These are phyloP conservation scores for Rachycentron canadum DNA, from an alignment of 2,797 vertebrate species.

Conservation along the genomic window DNA sequence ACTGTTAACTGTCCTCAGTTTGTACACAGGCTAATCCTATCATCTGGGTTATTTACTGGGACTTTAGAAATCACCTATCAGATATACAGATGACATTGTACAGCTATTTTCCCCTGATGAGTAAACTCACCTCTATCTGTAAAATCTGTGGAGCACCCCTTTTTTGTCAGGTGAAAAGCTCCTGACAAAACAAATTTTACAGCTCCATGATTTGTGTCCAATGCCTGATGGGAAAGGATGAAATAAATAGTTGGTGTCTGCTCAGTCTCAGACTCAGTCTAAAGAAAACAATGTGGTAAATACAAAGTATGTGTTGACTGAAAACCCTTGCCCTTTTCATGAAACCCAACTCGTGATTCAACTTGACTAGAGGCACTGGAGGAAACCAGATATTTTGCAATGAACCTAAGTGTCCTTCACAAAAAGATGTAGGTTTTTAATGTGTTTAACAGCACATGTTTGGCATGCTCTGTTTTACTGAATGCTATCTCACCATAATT, in stretches of 20 bases:
- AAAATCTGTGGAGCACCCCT: constrained; percentile 13
- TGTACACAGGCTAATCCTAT: not conserved
- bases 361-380: not conserved
- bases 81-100: not conserved
- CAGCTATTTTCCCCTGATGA: not conserved
- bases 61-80: constrained; percentile 3
- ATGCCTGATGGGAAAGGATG: constrained; percentile 50
- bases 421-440: not conserved
- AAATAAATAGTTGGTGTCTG: constrained; percentile 54
- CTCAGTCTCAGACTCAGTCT: constrained; percentile 40
- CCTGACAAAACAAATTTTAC: not conserved
- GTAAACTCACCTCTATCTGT: constrained; percentile 12
- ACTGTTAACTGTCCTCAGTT: not conserved
- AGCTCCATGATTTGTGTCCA: constrained; percentile 26
- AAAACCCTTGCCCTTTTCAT: constrained; percentile 37
- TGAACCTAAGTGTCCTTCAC: not conserved
- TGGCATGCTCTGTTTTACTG: not conserved
- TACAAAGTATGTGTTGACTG: constrained; percentile 25
- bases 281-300: constrained; percentile 35
- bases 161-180: constrained; percentile 4
- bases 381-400: constrained; percentile 4
- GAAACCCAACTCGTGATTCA: constrained; percentile 12
- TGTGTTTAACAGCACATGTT: not conserved
- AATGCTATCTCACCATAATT: not conserved
- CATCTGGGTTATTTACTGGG: not conserved